phyloP scores from a whole-genome alignment of 2,113 vertebrate species.

The Echinops telfairi region DNA sequence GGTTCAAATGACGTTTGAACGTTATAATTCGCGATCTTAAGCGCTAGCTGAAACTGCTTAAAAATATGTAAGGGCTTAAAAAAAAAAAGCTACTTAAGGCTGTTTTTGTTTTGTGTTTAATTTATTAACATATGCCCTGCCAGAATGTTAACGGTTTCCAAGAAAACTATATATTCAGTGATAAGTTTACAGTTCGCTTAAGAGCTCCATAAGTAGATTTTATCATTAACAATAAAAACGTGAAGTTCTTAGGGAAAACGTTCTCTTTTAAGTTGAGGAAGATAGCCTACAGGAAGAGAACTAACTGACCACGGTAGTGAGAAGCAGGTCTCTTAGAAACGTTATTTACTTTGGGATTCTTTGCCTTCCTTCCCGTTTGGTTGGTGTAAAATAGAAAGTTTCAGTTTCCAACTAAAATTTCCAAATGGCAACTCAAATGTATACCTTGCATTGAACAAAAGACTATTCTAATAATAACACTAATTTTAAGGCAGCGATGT shows the following conservation, averaged over 20 bases:
- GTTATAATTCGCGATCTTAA: not conserved
- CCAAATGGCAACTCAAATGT: conserved; percentile 22
- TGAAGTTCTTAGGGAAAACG: conserved; percentile 23
- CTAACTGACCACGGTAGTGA: not conserved
- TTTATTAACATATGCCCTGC: not conserved
- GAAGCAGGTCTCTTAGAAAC: conserved; percentile 40
- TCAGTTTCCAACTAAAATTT: conserved; percentile 53
- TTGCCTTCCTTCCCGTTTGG: not conserved
- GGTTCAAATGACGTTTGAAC: not conserved
- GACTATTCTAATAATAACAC: not conserved
- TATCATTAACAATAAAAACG: conserved; percentile 54
- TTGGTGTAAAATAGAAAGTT: conserved; percentile 1
- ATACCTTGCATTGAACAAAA: conserved; percentile 10
- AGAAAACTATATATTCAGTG: not conserved
- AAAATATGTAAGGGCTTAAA: not conserved
- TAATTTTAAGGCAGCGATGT: not conserved
- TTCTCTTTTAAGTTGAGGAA: conserved; percentile 36
- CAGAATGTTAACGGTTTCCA: not conserved
- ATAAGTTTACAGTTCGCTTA: conserved; percentile 31
- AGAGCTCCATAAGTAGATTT: not conserved
- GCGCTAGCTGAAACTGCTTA: not conserved
- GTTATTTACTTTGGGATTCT: not conserved
- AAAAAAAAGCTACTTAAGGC: not conserved
- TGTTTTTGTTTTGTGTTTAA: not conserved
- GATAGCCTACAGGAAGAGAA: conserved; percentile 35